Conservation (phyloP, 2,888 invertebrate genomes). For the Cephus pulcher region DNA sequence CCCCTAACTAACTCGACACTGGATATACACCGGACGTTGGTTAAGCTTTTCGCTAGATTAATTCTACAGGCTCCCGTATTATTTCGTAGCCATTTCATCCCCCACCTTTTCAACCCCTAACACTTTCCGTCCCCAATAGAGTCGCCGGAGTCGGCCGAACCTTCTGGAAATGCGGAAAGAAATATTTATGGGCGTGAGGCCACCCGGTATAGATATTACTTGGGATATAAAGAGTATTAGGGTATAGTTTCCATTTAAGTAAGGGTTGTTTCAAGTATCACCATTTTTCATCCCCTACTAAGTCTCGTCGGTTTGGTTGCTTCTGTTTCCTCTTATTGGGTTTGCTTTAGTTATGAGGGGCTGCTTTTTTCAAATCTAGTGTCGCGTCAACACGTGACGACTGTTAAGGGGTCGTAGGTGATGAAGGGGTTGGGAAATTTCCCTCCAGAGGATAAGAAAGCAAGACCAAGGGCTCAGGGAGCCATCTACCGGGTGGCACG, state of each 20-base stretch:
- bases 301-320: neutral
- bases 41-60: slow-evolving; percentile 51
- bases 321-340: neutral
- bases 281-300: neutral
- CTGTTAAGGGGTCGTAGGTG: neutral
- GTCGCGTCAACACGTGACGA: neutral
- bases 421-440: slow-evolving; percentile 1
- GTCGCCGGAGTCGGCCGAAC: neutral
- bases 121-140: neutral
- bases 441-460: slow-evolving; percentile 17
- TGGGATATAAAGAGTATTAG: neutral
- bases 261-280: neutral
- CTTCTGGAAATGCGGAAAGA: neutral
- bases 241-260: neutral
- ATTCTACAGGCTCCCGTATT: slow-evolving; percentile 34
- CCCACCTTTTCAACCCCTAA: neutral
- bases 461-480: neutral
- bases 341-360: neutral
- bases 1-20: neutral
- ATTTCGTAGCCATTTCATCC: neutral
- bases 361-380: neutral
- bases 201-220: neutral
- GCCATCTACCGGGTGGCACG: neutral
- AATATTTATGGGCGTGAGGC: neutral
- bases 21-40: slow-evolving; percentile 12